Conservation (phyloP, 1,140 invertebrate genomes). For the Pseudachorutes palmiensis region DNA sequence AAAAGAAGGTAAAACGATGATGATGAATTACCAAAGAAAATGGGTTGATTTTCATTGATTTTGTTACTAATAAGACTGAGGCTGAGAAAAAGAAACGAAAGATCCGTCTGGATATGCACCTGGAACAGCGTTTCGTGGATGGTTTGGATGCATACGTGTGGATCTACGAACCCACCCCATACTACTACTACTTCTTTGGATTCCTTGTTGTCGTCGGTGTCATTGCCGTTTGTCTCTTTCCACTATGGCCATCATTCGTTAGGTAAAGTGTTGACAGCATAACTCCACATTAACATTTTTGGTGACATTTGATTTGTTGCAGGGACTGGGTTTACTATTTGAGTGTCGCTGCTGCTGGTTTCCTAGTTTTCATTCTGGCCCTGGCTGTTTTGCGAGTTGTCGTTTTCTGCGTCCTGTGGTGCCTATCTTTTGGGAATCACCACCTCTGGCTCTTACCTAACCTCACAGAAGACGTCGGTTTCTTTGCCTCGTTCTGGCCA, state of each 20-base stretch:
- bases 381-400: constrained; percentile 80
- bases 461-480: constrained; percentile 95
- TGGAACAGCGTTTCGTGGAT: constrained; percentile 88
- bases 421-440: constrained; percentile 76
- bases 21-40: not conserved
- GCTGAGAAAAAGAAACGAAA: constrained; percentile 52
- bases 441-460: constrained; percentile 97
- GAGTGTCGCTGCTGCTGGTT: constrained; percentile 84
- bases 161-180: constrained; percentile 96
- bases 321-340: constrained; percentile 92
- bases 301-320: constrained; percentile 34
- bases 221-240: constrained; percentile 94
- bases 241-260: constrained; percentile 89
- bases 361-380: constrained; percentile 85
- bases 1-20: constrained; percentile 17
- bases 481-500: constrained; percentile 97
- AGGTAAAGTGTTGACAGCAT: constrained; percentile 47
- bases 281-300: not conserved
- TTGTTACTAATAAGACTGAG: constrained; percentile 38
- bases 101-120: constrained; percentile 87
- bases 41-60: not conserved
- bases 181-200: constrained; percentile 93
- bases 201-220: constrained; percentile 81
- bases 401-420: constrained; percentile 86
- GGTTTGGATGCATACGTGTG: constrained; percentile 94